phyloP scores from a whole-genome alignment of 2,888 invertebrate genomes.

The Aphidius colemani region DNA sequence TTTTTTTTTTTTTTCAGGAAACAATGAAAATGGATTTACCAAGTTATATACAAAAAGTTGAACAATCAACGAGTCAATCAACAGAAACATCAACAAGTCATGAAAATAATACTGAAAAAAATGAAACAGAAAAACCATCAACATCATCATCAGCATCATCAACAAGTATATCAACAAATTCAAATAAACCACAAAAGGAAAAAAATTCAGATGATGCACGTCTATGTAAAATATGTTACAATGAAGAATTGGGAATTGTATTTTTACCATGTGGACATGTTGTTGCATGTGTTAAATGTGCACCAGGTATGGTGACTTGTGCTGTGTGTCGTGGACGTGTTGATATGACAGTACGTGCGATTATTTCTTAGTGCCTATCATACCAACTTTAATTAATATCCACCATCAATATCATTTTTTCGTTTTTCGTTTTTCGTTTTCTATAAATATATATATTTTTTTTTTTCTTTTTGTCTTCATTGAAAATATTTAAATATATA shows the following conservation, averaged over 20 bases:
- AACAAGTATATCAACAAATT: background rate
- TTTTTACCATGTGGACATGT: constrained; percentile 96
- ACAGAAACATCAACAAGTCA: no score
- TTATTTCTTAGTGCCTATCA: constrained; percentile 59
- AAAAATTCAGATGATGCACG: constrained; percentile 60
- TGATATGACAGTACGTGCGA: constrained; percentile 70
- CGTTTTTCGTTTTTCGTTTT: constrained; percentile 13
- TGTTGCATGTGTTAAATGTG: constrained; percentile 90
- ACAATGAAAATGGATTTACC: constrained; percentile 53
- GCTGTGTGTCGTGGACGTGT: constrained; percentile 84
- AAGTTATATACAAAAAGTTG: constrained; percentile 51
- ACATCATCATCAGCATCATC: constrained; percentile 30
- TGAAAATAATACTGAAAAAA: constrained; percentile 10
- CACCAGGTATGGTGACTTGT: constrained; percentile 82
- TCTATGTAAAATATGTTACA: constrained; percentile 91
- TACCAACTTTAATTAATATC: constrained; percentile 2
- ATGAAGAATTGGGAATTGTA: constrained; percentile 83
- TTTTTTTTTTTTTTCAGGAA: constrained; percentile 45
- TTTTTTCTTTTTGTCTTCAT: no score
- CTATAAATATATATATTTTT: background rate
- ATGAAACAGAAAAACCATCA: constrained; percentile 29
- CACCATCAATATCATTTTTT: constrained; percentile 23
- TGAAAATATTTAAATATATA: no score
- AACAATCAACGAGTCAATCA: constrained; percentile 33
- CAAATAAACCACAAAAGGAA: constrained; percentile 27